phyloP scores from a whole-genome alignment of 2,888 invertebrate genomes.

The Neuroscelio doddi region DNA sequence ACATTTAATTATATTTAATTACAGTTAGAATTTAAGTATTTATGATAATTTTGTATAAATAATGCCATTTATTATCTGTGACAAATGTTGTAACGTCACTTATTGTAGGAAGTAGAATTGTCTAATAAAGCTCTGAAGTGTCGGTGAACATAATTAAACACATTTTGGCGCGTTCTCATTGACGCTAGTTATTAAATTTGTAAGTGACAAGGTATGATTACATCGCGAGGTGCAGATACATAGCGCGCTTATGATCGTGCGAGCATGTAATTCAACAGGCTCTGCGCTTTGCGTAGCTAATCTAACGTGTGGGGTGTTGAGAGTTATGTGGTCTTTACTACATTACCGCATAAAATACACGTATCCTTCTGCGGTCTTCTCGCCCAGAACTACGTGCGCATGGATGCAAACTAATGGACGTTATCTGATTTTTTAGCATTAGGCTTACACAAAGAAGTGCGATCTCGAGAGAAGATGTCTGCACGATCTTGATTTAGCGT shows the following conservation, averaged over 20 bases:
- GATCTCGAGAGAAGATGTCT: slow-evolving; percentile 14
- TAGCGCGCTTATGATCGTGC: slow-evolving; percentile 29
- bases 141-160: slow-evolving; percentile 32
- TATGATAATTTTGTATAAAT: too few species aligned
- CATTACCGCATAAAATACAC: slow-evolving; percentile 19
- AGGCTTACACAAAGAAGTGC: slow-evolving; percentile 14
- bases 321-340: slow-evolving; percentile 30
- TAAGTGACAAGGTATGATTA: slow-evolving; percentile 29
- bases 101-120: neutral
- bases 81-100: neutral
- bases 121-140: neutral
- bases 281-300: slow-evolving; percentile 29
- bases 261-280: slow-evolving; percentile 22
- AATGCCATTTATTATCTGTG: too few species aligned
- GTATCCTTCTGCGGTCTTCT: slow-evolving; percentile 18
- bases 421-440: slow-evolving; percentile 27
- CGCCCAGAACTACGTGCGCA: slow-evolving; percentile 11
- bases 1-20: too few species aligned
- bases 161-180: slow-evolving; percentile 33
- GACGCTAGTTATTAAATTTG: slow-evolving; percentile 36
- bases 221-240: slow-evolving; percentile 26
- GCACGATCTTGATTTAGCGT: slow-evolving; percentile 19
- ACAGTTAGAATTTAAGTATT: too few species aligned
- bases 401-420: slow-evolving; percentile 25
- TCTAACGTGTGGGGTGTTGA: slow-evolving; percentile 22